These are phyloP conservation scores for Cryptotermes secundus DNA, from an alignment of 1,140 invertebrate species.

Conservation along the genomic window DNA sequence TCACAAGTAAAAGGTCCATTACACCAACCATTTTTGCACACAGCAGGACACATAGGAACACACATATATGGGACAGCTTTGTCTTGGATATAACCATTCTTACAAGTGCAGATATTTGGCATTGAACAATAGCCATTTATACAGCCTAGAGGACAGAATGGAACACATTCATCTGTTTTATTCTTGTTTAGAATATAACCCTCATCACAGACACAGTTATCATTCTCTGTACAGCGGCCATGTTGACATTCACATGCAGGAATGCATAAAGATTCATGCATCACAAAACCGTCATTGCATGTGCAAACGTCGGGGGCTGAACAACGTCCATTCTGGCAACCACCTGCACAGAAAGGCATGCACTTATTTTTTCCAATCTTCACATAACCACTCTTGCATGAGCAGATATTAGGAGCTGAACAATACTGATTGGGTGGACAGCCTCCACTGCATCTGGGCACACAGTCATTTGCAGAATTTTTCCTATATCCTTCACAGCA, in stretches of 20 bases:
- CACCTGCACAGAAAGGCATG: conserved; percentile 6
- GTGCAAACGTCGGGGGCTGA: conserved; percentile 22
- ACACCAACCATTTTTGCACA: conserved; percentile 42
- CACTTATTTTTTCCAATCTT: conserved; percentile 22
- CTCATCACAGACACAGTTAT: neutral
- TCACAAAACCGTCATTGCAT: conserved; percentile 16
- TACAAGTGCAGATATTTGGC: conserved; percentile 43
- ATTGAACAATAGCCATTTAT: conserved; percentile 41
- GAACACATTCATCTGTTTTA: conserved; percentile 21
- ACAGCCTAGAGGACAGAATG: conserved; percentile 35
- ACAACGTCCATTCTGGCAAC: conserved; percentile 24
- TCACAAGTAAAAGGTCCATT: conserved; percentile 39
- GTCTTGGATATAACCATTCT: conserved; percentile 35
- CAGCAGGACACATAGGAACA: conserved; percentile 55
- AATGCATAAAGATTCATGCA: neutral
- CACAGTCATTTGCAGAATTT: conserved; percentile 36
- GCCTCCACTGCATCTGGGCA: conserved; percentile 4
- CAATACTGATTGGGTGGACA: conserved; percentile 40
- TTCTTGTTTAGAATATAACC: neutral
- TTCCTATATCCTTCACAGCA: neutral
- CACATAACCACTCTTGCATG: conserved; percentile 58
- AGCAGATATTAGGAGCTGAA: conserved; percentile 53
- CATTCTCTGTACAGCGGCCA: neutral
- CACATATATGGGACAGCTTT: conserved; percentile 45
- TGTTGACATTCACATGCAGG: neutral